phyloP scores from a whole-genome alignment of 2,888 invertebrate genomes.

The Lacanobia oleracea region DNA sequence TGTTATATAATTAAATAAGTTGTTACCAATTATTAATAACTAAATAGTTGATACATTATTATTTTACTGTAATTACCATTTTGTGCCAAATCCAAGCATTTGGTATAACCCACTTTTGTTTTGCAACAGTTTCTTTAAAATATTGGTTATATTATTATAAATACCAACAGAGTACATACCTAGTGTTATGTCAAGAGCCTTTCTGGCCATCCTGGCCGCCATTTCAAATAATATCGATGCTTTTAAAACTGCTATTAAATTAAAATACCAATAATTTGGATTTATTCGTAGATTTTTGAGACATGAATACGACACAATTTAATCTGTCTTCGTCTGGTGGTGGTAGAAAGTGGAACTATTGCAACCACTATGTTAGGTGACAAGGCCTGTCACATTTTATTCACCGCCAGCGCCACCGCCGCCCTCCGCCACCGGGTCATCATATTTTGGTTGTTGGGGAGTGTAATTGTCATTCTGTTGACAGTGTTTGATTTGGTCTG shows the following conservation, averaged over 20 bases:
- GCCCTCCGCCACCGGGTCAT: neutral
- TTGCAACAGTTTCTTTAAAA: constrained; percentile 80
- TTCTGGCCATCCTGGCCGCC: constrained; percentile 74
- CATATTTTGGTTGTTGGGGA: neutral
- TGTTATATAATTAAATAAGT: too few relatives aligned
- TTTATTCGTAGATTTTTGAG: constrained; percentile 5
- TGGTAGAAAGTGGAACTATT: neutral
- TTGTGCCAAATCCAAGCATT: constrained; percentile 10
- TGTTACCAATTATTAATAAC: neutral
- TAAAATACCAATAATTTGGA: constrained; percentile 37
- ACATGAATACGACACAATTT: neutral
- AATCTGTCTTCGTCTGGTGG: neutral
- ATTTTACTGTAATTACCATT: constrained; percentile 1
- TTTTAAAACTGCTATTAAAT: constrained; percentile 7
- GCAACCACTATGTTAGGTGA: neutral
- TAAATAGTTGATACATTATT: neutral
- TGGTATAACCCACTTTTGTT: constrained; percentile 74
- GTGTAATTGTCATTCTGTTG: constrained; percentile 16
- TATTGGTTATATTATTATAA: constrained; percentile 10
- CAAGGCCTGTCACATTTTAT: neutral
- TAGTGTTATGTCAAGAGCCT: constrained; percentile 80
- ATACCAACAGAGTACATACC: constrained; percentile 68
- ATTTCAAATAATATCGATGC: constrained; percentile 61
- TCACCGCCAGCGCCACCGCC: neutral
- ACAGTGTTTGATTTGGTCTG: constrained; percentile 14